Conservation (phyloP, 2,888 invertebrate genomes). For the Pegoplata infirma region DNA sequence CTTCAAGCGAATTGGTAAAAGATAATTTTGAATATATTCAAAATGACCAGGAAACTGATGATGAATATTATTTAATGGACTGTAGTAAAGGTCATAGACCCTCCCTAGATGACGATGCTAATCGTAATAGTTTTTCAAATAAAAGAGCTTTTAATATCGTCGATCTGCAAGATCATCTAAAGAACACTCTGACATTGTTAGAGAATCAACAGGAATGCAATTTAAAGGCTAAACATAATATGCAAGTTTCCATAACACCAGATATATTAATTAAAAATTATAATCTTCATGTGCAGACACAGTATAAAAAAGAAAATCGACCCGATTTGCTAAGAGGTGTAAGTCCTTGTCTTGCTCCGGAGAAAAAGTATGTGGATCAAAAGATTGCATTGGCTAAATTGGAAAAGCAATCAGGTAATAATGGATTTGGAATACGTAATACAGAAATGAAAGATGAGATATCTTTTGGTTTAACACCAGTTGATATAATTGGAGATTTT, state of each 20-base stretch:
- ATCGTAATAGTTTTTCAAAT: conserved; percentile 52
- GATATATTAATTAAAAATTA: conserved; percentile 73
- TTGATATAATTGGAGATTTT: conserved; percentile 76
- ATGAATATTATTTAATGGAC: conserved; percentile 38
- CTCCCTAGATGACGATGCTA: conserved; percentile 53
- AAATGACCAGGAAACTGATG: conserved; percentile 10
- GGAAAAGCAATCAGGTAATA: conserved; percentile 18
- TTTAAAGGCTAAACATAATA: conserved; percentile 46
- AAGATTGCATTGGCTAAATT: conserved; percentile 25
- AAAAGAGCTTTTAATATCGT: conserved; percentile 39
- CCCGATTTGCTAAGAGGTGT: conserved; percentile 73
- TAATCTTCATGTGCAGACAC: conserved; percentile 53
- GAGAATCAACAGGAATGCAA: conserved; percentile 41
- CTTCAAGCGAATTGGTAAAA: neutral
- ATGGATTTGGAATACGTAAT: conserved; percentile 47
- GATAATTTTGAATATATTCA: conserved; percentile 19
- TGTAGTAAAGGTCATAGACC: conserved; percentile 35
- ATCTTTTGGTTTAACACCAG: conserved; percentile 70
- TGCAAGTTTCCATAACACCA: conserved; percentile 68
- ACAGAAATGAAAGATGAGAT: conserved; percentile 66
- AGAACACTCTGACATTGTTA: conserved; percentile 50
- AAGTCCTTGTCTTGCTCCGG: conserved; percentile 64
- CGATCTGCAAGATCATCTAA: conserved; percentile 58
- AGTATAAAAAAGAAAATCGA: conserved; percentile 67
- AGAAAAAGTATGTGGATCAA: conserved; percentile 36